Base-by-base conservation (phyloP, 2,113 vertebrate genomes). In the Mystacornis crossleyi region DNA sequence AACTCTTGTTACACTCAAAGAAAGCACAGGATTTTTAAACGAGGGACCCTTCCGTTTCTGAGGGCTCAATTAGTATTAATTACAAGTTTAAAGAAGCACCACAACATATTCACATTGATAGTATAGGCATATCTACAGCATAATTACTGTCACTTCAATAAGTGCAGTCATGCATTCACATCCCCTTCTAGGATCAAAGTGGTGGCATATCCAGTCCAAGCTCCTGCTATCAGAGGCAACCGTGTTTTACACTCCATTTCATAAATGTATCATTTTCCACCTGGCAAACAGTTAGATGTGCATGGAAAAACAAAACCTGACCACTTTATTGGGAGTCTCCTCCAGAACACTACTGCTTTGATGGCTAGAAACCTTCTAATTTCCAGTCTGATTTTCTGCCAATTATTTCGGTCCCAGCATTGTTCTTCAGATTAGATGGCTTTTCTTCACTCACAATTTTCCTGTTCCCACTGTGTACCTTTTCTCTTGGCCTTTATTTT, bases 41-140 rank as follows among this genome's bases (percentile, higher is more conserved):
- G 3, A 53, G 50, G 60, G 88, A 15, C 38, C 3, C 57, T 90
- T 81, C 43, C 19, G n/a, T 45, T 72, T 79, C 79, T 50, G 48
- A 83, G 83, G 60, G 69, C 77, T 93, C 88, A 90, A 90, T 95
- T 96, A 93, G 85, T 96, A 94, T 96, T 92, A 95, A 96, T 92
- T 95, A 92, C 90, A 94, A 90, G 77, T 84, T 90, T 94, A 93
- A 94, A 86, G 72, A 94, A 96, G 88, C 25, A 93, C 71, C 75
- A 92, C 72, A 82, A 89, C 61, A 81, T 86, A 94, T 88, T 86
- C 92, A 79, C 88, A 92, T 20, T 86, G 86, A 90, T 92, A 95
- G 78, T 61, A 74, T 53, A 89, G 77, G 81, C 86, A 80, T 93
- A 95, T 90, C 93, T 94, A 78, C 81, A 81, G 58, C 55, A 62